Percentiles rank a stretch among this genome's conserved stretches.
Conservation (phyloP, 2,888 invertebrate genomes). For the Drosophila pegasa region DNA sequence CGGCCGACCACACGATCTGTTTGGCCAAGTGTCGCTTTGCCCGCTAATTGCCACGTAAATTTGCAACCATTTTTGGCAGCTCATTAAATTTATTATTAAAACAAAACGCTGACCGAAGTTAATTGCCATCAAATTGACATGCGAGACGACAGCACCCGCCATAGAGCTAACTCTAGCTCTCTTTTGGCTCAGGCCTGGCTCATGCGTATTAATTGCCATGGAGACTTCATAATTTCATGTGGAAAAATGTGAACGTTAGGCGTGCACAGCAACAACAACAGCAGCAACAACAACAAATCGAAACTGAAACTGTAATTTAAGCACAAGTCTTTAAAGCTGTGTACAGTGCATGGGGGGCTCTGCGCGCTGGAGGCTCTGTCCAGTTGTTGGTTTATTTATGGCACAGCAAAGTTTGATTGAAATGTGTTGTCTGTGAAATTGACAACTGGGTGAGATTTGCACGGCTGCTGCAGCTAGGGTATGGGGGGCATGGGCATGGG, state of each 20-base stretch:
- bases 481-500: constrained; percentile 13
- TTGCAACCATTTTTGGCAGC: constrained; percentile 82
- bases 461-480: constrained; percentile 40
- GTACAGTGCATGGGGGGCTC: constrained; percentile 17
- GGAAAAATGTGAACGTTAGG: constrained; percentile 79
- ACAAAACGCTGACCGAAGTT: constrained; percentile 67
- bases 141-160: constrained; percentile 78
- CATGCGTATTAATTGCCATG: constrained; percentile 78
- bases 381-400: constrained; percentile 75
- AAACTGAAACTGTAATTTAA: constrained; percentile 64
- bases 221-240: constrained; percentile 78
- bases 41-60: constrained; percentile 79
- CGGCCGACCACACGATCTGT: constrained; percentile 58
- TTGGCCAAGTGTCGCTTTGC: constrained; percentile 75
- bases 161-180: constrained; percentile 23
- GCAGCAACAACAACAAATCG: constrained; percentile 26
- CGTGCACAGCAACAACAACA: constrained; percentile 51
- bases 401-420: constrained; percentile 77
- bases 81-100: constrained; percentile 81
- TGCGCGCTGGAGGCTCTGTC: constrained; percentile 52
- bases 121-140: constrained; percentile 82
- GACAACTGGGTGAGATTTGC: constrained; percentile 80
- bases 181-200: constrained; percentile 28
- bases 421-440: constrained; percentile 77
- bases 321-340: constrained; percentile 50